Evolutionary conservation across 35 echinoderm and acorn worm genomes (phyloP).

Genomic region (Diadema setosum): DNA sequence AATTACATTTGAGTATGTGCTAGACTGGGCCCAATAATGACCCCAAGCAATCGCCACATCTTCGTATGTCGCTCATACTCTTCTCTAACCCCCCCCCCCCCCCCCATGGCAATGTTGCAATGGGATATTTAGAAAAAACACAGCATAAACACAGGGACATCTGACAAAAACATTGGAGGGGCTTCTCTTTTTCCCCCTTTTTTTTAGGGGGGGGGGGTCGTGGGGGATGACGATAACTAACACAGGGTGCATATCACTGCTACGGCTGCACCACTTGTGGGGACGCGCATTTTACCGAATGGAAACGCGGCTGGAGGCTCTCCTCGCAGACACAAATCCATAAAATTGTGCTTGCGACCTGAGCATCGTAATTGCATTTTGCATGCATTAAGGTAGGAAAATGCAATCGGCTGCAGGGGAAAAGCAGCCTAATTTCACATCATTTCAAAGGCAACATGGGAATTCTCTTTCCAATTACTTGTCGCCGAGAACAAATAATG

Average conservation of each 20-base stretch:
- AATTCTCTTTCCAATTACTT: slow-evolving; percentile 29
- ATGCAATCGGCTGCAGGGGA: slow-evolving; percentile 11
- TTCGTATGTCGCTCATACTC: too few relatives aligned
- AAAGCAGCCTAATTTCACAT: slow-evolving; percentile 19
- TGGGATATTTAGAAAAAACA: too few relatives aligned
- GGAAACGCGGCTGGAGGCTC: background rate
- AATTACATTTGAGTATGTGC: slow-evolving; percentile 26
- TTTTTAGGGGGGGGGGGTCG: too few relatives aligned
- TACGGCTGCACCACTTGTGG: background rate
- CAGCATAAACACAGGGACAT: background rate
- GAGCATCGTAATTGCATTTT: slow-evolving; percentile 26
- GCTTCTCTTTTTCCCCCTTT: background rate
- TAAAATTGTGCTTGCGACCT: background rate
- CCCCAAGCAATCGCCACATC: background rate
- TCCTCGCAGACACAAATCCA: background rate
- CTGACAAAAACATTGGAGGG: background rate
- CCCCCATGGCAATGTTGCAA: too few relatives aligned
- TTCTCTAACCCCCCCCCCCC: too few relatives aligned
- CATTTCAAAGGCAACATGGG: slow-evolving; percentile 3
- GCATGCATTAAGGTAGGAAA: background rate
- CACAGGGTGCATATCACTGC: too few relatives aligned
- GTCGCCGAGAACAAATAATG: background rate
- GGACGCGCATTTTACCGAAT: background rate
- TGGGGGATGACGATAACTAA: too few relatives aligned
- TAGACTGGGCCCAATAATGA: slow-evolving; percentile 9